phyloP scores from a whole-genome alignment of 2,113 vertebrate species.

The Campylomormyrus numenius region DNA sequence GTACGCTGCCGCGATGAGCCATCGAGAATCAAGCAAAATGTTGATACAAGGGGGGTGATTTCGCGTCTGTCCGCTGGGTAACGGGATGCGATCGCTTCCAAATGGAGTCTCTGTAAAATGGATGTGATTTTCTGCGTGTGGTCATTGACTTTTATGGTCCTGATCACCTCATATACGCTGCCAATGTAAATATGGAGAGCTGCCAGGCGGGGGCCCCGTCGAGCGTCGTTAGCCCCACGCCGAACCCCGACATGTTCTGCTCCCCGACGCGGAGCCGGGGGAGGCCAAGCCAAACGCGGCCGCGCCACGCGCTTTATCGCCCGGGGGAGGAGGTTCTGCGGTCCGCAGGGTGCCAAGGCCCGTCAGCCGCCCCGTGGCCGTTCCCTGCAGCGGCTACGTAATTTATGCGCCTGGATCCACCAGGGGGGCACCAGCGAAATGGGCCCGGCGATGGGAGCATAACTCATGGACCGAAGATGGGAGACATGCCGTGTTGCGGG shows the following conservation, averaged over 20 bases:
- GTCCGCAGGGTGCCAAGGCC: not conserved
- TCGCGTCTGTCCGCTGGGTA: constrained; percentile 58
- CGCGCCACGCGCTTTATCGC: not conserved
- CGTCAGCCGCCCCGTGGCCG: not conserved
- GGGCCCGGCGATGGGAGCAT: not conserved
- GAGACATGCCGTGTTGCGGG: constrained; percentile 87
- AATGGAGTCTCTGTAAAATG: constrained; percentile 67
- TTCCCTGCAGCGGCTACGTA: not conserved
- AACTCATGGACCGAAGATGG: not conserved
- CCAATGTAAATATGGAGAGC: constrained; percentile 92
- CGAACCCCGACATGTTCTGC: constrained; percentile 81
- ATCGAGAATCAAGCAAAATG: constrained; percentile 46
- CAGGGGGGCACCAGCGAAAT: not conserved
- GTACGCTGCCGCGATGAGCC: constrained; percentile 31
- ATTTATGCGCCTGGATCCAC: not conserved
- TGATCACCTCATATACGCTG: constrained; percentile 96
- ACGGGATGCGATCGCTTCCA: constrained; percentile 69
- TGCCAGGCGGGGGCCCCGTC: constrained; percentile 73
- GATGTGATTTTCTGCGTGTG: constrained; percentile 81
- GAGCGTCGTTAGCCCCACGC: constrained; percentile 67
- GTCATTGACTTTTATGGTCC: constrained; percentile 91
- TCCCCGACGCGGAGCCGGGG: constrained; percentile 44
- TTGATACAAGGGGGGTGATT: constrained; percentile 66
- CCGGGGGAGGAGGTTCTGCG: not conserved
- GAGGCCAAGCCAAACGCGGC: not conserved